Base-by-base conservation (phyloP, 2,888 invertebrate genomes). In the Ectobius pallidus region DNA sequence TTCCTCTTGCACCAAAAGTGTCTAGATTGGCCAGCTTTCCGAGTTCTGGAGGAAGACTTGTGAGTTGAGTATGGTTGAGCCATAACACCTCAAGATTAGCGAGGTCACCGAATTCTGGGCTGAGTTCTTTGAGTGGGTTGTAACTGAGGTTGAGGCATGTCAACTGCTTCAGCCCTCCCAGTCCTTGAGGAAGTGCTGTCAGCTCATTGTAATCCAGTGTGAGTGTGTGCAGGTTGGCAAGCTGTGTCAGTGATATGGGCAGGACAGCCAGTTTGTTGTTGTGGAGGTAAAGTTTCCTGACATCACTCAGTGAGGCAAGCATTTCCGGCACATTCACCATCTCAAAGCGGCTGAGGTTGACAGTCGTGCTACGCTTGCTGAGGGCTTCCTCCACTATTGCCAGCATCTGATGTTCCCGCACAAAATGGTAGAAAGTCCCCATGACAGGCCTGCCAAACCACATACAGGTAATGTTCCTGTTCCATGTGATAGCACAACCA, bases 201-300 rank as follows among this genome's bases (percentile, higher is more conserved):
- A 91, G 83, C 74, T 87, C 86, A 80, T 91, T 91, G 79, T 89
- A 90, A 79, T 91, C 91, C 78, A 91, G 79, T 4, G 90, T 88
- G 73, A 91, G 82, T 22, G 88, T 87, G 68, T 88, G 87, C 32
- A 91, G 80, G 75, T 88, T 88, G 68, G 84, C 79, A 62, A 91
- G 81, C 71, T 85, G 83, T 30, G 83, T 83, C 73, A 91, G 82
- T 78, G 85, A 83, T 55, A 83, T 82, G 44, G 86, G 86, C 20
- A 87, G 77, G 79, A 83, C 85, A 81, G 81, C 81, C 78, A 91
- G 86, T 81, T 87, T 87, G 80, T 91, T 91, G 78, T 86, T 86
- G 80, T 90, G 88, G 74, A 91, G 83, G 81, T 88, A 89, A 76
- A 91, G 83, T 79, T 88, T 88, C 78, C 87, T 84, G 27, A 91